Conservation (phyloP, 2,113 vertebrate genomes). For the Embiotoca jacksoni region DNA sequence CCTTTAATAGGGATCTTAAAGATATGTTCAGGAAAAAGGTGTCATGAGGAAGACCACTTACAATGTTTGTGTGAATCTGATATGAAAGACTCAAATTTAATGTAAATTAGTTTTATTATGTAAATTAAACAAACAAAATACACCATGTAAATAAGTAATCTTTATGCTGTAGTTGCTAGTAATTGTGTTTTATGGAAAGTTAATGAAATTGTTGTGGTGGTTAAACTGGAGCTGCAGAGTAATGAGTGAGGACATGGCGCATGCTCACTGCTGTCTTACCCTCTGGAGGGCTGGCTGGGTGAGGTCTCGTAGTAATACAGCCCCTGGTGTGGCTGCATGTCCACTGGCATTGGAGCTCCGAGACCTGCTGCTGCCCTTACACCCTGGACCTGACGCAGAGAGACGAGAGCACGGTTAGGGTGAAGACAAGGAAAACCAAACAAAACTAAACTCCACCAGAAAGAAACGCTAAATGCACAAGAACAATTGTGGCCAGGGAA, state of each 20-base stretch:
- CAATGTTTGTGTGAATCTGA: too few relatives aligned
- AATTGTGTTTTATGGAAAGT: not conserved
- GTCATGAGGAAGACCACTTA: too few relatives aligned
- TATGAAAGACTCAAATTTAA: too few relatives aligned
- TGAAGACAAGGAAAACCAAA: constrained; percentile 46
- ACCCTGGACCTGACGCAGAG: constrained; percentile 72
- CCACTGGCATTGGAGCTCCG: constrained; percentile 85
- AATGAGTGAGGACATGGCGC: not conserved
- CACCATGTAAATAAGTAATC: not conserved
- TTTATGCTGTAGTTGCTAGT: not conserved
- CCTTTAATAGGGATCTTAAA: too few relatives aligned
- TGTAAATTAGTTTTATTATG: too few relatives aligned
- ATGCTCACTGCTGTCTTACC: constrained; percentile 66
- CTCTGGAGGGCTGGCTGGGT: constrained; percentile 82
- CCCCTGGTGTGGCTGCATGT: constrained; percentile 88
- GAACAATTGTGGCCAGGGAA: constrained; percentile 67
- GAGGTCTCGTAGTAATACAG: constrained; percentile 86
- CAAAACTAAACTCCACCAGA: constrained; percentile 50
- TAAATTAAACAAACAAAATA: not conserved
- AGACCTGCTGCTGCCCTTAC: constrained; percentile 74
- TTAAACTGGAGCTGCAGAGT: not conserved
- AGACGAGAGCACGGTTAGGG: constrained; percentile 49
- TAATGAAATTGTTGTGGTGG: not conserved
- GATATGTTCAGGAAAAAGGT: too few relatives aligned
- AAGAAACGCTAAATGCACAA: constrained; percentile 58